phyloP scores from a whole-genome alignment of 1,140 invertebrate species.

The roundworm (Caenorhabditis elegans) region WBcel235 BX284602.5:8250501-8251000 shows the following conservation, averaged over 20 bases:
- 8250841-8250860: not conserved
- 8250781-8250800: too few species aligned
- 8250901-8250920: not conserved
- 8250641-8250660: not conserved
- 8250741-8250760: not conserved
- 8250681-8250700: not conserved
- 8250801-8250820: not conserved
- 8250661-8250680: not conserved
- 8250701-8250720: conserved; percentile 32
- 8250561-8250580: too few species aligned
- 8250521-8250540: not conserved
- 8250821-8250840: not conserved
- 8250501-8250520: conserved; percentile 25
- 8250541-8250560: not conserved
- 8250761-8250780: too few species aligned
- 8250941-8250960: not conserved
- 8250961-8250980: not conserved
- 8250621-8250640: conserved; percentile 8
- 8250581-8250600: not conserved
- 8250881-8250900: not conserved
- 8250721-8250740: conserved; percentile 7
- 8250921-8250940: not conserved
- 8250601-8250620: conserved; percentile 13
- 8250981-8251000: conserved; percentile 22
- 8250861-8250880: not conserved